phyloP scores from a whole-genome alignment of 2,888 invertebrate species.

The Tenthredo amoena region DNA sequence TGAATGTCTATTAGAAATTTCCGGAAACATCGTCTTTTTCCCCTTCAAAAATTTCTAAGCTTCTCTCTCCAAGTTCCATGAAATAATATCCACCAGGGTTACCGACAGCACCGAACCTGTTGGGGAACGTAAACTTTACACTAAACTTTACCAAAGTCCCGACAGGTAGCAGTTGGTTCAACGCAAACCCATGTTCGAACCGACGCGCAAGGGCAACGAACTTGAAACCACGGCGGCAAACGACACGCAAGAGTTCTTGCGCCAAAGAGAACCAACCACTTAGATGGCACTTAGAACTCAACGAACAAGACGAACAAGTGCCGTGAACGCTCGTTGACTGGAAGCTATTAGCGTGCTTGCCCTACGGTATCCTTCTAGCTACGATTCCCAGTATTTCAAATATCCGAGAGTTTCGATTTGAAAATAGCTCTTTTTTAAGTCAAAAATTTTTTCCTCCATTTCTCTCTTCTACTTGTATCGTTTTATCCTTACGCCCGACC shows the following conservation, averaged over 20 bases:
- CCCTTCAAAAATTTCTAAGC: not conserved
- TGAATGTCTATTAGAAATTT: not conserved
- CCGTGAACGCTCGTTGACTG: slow-evolving; percentile 41
- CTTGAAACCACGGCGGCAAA: slow-evolving; percentile 48
- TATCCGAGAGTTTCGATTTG: not conserved
- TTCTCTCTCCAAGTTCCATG: not conserved
- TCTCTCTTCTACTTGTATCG: not conserved
- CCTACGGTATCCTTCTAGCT: slow-evolving; percentile 32
- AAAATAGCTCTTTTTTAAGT: not conserved
- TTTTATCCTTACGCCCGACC: not conserved
- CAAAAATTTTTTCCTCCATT: not conserved
- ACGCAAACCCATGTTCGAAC: not conserved
- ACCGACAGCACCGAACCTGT: not conserved
- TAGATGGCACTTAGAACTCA: slow-evolving; percentile 47
- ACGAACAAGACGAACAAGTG: slow-evolving; percentile 44
- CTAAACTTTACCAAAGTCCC: not conserved
- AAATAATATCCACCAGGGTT: not conserved
- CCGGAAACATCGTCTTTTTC: not conserved
- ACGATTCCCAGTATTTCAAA: not conserved
- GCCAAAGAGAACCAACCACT: slow-evolving; percentile 33
- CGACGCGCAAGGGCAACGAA: slow-evolving; percentile 35
- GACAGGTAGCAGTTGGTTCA: slow-evolving; percentile 16
- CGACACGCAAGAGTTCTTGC: slow-evolving; percentile 50
- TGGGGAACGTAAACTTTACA: not conserved
- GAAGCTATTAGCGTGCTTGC: slow-evolving; percentile 39